These are phyloP conservation scores for Rhynchonycteris naso DNA, from an alignment of 2,797 vertebrate species.

Conservation along the genomic window DNA sequence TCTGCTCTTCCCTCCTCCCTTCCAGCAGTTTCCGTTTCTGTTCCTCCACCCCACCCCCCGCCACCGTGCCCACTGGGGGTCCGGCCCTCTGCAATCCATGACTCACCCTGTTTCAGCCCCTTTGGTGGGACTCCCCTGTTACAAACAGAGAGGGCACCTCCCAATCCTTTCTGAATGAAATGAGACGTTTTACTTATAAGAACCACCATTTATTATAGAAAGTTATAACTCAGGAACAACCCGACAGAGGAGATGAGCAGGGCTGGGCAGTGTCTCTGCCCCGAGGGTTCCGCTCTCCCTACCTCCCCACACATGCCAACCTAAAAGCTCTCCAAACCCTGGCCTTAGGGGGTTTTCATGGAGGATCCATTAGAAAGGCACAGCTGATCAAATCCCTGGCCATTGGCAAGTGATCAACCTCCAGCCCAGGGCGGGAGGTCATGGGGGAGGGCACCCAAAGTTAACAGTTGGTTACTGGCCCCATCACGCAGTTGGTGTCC, in stretches of 20 bases:
- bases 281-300: too few species aligned
- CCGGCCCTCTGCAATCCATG: background rate
- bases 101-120: background rate
- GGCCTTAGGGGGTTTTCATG: background rate
- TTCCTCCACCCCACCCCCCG: too few species aligned
- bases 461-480: too few species aligned
- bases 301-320: background rate
- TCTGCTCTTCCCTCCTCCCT: background rate
- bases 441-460: background rate
- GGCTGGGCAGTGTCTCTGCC: background rate
- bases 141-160: background rate
- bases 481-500: background rate
- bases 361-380: background rate
- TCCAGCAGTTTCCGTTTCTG: background rate
- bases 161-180: too few species aligned
- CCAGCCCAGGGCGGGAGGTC: background rate
- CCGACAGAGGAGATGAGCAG: background rate
- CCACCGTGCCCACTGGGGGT: too few species aligned
- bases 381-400: background rate
- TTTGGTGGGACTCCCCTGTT: background rate
- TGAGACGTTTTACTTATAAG: background rate
- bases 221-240: background rate
- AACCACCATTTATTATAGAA: background rate
- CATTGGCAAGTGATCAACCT: background rate
- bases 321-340: background rate